phyloP scores from a whole-genome alignment of 2,113 vertebrate genomes.

The Budorcas taxicolor region DNA sequence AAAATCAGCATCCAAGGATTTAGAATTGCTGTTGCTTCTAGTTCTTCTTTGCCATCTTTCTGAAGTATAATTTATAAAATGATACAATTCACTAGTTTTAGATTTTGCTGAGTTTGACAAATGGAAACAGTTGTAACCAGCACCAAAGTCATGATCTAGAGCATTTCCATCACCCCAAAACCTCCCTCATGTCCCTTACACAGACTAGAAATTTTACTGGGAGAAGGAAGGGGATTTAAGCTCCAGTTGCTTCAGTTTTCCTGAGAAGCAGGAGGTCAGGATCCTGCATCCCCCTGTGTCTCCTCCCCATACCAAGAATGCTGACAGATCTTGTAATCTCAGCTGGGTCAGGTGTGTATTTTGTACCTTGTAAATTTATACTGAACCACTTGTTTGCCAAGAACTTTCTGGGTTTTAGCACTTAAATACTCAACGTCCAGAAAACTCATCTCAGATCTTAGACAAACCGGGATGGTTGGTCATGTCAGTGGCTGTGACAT shows the following conservation, averaged over 20 bases:
- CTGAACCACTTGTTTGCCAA: neutral
- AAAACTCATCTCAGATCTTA: neutral
- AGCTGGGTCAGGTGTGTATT: neutral
- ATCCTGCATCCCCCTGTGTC: rapidly evolving
- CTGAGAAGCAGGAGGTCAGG: neutral
- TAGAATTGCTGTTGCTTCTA: neutral
- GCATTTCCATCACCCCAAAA: neutral
- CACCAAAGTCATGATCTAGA: neutral
- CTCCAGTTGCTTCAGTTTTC: neutral
- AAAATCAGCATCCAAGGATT: neutral
- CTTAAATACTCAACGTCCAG: neutral
- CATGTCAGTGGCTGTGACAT: neutral
- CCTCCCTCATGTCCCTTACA: neutral
- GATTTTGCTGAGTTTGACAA: slow-evolving; percentile 4
- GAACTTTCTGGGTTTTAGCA: neutral
- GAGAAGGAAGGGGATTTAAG: neutral
- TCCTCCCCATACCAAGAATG: neutral
- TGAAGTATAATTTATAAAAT: neutral
- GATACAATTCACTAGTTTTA: neutral
- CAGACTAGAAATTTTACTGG: neutral
- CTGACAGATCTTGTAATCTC: neutral
- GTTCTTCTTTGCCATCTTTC: neutral
- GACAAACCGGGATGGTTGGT: neutral
- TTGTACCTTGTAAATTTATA: neutral
- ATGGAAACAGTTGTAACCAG: neutral